These are phyloP conservation scores for Calephelis virginiensis DNA, from an alignment of 1,140 invertebrate genomes.

Conservation along the genomic window DNA sequence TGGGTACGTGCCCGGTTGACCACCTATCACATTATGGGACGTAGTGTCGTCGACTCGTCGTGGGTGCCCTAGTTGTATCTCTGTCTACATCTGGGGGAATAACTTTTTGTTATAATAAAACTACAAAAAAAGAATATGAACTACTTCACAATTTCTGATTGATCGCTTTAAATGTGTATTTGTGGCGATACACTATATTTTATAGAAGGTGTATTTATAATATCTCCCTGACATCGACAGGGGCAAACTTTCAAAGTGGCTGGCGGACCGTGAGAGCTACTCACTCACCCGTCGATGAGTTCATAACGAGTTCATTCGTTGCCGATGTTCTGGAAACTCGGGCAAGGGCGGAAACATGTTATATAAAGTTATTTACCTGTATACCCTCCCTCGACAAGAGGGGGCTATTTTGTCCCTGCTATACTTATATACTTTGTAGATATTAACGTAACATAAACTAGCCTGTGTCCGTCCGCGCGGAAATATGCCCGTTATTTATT, in stretches of 20 bases:
- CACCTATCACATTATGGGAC: no score
- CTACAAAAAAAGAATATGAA: no score
- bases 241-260: constrained; percentile 56
- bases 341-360: constrained; percentile 53
- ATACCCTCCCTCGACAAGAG: background rate
- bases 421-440: background rate
- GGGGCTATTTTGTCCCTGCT: background rate
- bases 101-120: no score
- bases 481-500: background rate
- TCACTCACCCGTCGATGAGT: constrained; percentile 57
- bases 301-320: constrained; percentile 63
- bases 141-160: background rate
- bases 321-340: constrained; percentile 68
- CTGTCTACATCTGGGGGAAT: no score
- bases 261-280: constrained; percentile 59
- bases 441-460: background rate
- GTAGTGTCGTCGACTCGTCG: no score
- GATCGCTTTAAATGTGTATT: constrained; percentile 1
- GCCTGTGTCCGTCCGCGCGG: background rate
- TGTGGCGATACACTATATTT: background rate
- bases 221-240: constrained; percentile 31
- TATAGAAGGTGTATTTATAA: constrained; percentile 27
- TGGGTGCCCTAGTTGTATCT: no score
- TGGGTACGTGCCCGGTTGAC: no score
- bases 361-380: constrained; percentile 14